Conservation (phyloP, 2,797 vertebrate genomes). For the Eremophila alpestris region DNA sequence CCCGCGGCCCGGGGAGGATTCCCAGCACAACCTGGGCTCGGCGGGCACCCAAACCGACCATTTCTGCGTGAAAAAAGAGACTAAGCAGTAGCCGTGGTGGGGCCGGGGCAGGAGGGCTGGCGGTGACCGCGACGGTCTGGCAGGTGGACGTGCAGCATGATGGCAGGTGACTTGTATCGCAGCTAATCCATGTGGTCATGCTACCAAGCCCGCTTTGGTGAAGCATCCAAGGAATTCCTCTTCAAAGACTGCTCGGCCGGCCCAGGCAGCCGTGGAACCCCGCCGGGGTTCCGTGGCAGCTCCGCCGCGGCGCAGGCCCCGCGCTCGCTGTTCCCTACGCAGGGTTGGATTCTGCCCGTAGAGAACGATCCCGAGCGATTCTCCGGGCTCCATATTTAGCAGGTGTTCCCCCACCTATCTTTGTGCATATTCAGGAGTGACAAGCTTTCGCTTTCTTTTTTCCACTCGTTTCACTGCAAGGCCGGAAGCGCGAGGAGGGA, state of each 20-base stretch:
- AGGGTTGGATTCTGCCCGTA: slow-evolving; percentile 16
- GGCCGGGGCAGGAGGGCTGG: slow-evolving; percentile 7
- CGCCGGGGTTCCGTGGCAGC: neutral
- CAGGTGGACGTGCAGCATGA: neutral
- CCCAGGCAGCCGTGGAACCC: neutral
- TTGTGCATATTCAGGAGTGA: slow-evolving; percentile 40
- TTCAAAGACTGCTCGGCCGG: neutral
- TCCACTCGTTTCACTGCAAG: slow-evolving; percentile 7
- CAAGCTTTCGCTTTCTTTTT: slow-evolving; percentile 34
- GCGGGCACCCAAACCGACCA: neutral
- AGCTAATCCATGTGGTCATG: neutral
- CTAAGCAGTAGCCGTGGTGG: slow-evolving; percentile 32
- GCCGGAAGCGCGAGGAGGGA: slow-evolving; percentile 13
- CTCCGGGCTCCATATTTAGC: slow-evolving; percentile 6
- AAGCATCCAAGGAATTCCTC: slow-evolving; percentile 38
- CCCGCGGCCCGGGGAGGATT: slow-evolving; percentile 30
- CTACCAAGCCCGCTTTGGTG: slow-evolving; percentile 17
- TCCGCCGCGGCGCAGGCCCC: neutral
- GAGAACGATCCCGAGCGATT: neutral
- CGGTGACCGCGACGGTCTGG: neutral
- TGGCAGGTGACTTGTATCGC: neutral
- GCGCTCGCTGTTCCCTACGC: neutral
- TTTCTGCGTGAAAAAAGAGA: slow-evolving; percentile 50
- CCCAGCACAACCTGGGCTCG: slow-evolving; percentile 23
- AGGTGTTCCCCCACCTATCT: slow-evolving; percentile 43